phyloP scores from a whole-genome alignment of 1,140 invertebrate species.

The Lepidurus packardi region DNA sequence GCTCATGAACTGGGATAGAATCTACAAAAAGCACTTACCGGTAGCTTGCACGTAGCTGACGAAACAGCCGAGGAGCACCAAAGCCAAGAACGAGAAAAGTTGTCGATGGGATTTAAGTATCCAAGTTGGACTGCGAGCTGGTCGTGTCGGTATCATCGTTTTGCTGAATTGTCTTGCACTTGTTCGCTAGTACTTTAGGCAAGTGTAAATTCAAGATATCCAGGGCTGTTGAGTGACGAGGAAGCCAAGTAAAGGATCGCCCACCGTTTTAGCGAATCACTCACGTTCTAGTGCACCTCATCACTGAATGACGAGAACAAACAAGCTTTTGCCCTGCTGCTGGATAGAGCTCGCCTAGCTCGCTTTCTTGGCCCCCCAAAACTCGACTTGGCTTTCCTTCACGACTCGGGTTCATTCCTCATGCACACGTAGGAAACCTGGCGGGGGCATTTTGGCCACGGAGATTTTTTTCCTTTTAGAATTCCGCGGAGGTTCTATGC shows the following conservation, averaged over 20 bases:
- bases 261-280: slow-evolving; percentile 8
- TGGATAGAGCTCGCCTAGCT: not conserved
- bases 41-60: slow-evolving; percentile 13
- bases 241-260: not conserved
- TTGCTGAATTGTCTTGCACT: not conserved
- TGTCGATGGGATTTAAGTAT: not conserved
- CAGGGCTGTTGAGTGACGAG: not conserved
- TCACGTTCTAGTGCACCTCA: slow-evolving; percentile 17
- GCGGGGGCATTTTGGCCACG: not conserved
- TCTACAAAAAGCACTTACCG: not conserved
- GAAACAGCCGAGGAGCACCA: not conserved
- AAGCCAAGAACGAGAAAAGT: not conserved
- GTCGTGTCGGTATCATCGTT: slow-evolving; percentile 10
- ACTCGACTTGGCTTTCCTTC: not conserved
- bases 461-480: not conserved
- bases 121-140: not conserved
- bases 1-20: not conserved
- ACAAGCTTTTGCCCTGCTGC: not conserved
- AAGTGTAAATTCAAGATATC: not conserved
- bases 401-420: not conserved
- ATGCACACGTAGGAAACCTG: not conserved
- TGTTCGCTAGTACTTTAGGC: not conserved
- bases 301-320: slow-evolving; percentile 13
- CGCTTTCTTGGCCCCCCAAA: not conserved
- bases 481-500: not conserved